Evolutionary conservation across 1,140 invertebrate species (phyloP).

Genomic region (Procambarus clarkii): DNA sequence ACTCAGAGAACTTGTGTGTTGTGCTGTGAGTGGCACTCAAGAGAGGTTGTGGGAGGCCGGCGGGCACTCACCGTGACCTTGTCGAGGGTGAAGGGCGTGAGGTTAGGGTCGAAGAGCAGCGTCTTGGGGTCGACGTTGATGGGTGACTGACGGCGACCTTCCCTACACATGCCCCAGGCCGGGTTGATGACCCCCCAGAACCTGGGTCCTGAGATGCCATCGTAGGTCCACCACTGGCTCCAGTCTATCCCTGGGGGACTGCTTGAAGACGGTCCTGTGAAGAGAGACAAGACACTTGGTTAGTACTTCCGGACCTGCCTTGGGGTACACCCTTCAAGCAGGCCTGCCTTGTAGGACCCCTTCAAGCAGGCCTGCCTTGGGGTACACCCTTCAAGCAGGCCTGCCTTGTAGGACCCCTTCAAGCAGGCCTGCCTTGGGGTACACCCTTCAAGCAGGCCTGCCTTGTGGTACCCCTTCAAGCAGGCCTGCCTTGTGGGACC

Average conservation of each 20-base stretch:
- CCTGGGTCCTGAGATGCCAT: constrained; percentile 84
- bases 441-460: no score
- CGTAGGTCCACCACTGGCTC: constrained; percentile 72
- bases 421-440: no score
- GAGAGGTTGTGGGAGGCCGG: no score
- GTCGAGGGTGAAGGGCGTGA: constrained; percentile 90
- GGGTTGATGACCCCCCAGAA: constrained; percentile 98
- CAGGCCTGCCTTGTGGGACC: no score
- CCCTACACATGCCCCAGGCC: constrained; percentile 96
- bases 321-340: no score
- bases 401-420: no score
- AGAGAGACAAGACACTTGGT: not conserved
- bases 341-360: no score
- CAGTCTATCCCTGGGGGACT: constrained; percentile 68
- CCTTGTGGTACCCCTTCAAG: no score
- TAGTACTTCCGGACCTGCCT: not conserved
- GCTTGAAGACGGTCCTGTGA: not conserved
- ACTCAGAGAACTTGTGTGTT: no score
- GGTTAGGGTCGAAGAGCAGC: constrained; percentile 93
- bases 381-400: no score
- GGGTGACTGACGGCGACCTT: constrained; percentile 94
- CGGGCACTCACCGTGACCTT: constrained; percentile 86
- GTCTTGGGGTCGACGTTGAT: constrained; percentile 95
- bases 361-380: no score
- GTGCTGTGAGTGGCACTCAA: no score